Percentiles rank a stretch among this genome's conserved stretches.
These are phyloP conservation scores for Cariama cristata DNA, from an alignment of 2,113 vertebrate genomes.

Conservation along the genomic window DNA sequence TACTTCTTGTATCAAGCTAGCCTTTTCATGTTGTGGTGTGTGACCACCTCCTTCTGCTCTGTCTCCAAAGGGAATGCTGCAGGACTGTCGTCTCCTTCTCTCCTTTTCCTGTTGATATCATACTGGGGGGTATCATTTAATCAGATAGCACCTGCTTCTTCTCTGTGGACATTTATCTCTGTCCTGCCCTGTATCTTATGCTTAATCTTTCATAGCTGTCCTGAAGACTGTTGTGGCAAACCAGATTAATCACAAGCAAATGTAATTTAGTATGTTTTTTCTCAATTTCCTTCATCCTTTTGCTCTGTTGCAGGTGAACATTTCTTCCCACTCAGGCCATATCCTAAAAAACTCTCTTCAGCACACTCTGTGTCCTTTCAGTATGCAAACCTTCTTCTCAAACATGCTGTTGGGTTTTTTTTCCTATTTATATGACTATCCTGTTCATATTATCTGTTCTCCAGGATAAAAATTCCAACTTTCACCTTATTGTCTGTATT, in stretches of 20 bases:
- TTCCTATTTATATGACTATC: background rate
- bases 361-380: fast-evolving
- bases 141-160: background rate
- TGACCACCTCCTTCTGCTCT: background rate
- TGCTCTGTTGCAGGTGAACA: background rate
- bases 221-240: background rate
- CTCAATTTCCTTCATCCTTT: background rate
- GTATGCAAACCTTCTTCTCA: background rate
- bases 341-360: background rate
- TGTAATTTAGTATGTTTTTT: background rate
- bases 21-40: background rate
- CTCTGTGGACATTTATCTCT: background rate
- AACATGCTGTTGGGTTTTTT: background rate
- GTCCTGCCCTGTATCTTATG: background rate
- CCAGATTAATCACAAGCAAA: background rate
- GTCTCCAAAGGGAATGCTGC: background rate
- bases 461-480: background rate
- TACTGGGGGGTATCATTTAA: background rate
- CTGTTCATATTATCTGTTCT: background rate
- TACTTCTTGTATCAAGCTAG: background rate
- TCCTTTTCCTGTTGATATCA: background rate
- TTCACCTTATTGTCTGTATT: background rate
- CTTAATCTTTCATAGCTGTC: background rate
- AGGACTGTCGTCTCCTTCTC: background rate
- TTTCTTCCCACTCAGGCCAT: background rate